Percentiles rank a stretch among this genome's conserved stretches.
phyloP scores from a whole-genome alignment of 2,113 vertebrate genomes.

The Baryphthengus martii region DNA sequence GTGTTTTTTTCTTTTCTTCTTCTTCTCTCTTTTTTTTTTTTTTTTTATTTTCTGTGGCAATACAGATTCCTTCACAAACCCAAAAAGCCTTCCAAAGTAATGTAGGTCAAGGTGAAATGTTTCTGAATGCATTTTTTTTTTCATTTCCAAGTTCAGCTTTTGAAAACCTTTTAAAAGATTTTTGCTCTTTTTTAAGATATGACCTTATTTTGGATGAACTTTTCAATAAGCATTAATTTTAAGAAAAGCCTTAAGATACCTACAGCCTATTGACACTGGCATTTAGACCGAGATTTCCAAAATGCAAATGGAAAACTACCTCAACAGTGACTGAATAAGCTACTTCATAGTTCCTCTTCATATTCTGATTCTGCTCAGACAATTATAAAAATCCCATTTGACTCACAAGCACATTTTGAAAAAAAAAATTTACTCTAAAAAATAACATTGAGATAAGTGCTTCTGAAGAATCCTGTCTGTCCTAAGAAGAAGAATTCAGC shows the following conservation, averaged over 20 bases:
- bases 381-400: neutral
- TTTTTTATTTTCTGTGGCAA: neutral
- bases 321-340: neutral
- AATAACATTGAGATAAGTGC: neutral
- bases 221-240: neutral
- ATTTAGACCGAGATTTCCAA: constrained; percentile 11
- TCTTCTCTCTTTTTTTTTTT: neutral
- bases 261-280: neutral
- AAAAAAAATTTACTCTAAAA: neutral
- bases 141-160: neutral
- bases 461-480: neutral
- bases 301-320: neutral
- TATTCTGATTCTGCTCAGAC: neutral
- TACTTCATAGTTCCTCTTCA: neutral
- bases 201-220: constrained; percentile 5
- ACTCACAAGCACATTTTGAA: neutral
- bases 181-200: neutral
- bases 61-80: constrained; percentile 14
- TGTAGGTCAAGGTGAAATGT: neutral
- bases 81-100: constrained; percentile 18
- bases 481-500: neutral
- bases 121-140: neutral
- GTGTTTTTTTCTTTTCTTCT: neutral
- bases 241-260: neutral
- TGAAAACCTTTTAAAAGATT: neutral